Evolutionary conservation across 35 echinoderm and acorn worm genomes (phyloP).

Genomic region (Patiria miniata): DNA sequence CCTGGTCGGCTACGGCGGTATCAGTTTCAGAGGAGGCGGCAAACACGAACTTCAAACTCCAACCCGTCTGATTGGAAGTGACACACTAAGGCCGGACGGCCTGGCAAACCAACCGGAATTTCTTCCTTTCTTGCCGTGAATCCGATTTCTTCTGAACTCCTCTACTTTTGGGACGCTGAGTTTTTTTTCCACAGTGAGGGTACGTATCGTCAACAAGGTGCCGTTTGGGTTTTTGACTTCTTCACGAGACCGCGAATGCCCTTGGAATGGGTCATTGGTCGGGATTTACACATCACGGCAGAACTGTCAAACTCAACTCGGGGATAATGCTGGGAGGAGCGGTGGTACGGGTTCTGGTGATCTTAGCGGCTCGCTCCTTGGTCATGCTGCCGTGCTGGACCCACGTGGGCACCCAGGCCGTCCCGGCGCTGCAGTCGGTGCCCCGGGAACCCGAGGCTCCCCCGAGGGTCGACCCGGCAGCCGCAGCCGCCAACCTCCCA

Average conservation of each 20-base stretch:
- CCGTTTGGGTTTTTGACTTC: background rate
- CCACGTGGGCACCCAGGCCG: background rate
- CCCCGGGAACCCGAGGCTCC: background rate
- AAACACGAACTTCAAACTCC: background rate
- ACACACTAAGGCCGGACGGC: conserved; percentile 2
- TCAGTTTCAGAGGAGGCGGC: background rate
- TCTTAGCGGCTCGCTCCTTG: background rate
- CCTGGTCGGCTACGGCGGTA: background rate
- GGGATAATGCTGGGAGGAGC: background rate
- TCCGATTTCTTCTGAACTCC: background rate
- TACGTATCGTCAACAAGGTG: background rate
- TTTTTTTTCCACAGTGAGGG: background rate
- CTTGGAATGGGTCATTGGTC: conserved; percentile 2
- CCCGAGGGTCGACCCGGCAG: background rate
- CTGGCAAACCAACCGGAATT: background rate
- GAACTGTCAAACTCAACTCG: background rate
- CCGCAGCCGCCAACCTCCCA: background rate
- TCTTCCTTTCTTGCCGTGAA: too few species aligned
- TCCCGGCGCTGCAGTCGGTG: background rate
- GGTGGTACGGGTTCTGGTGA: background rate
- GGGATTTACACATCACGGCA: background rate
- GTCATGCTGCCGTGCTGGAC: conserved; percentile 6
- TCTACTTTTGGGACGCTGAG: background rate
- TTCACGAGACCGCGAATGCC: background rate
- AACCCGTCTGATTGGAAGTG: background rate